phyloP scores from a whole-genome alignment of 2,113 vertebrate species.

The Syngnathus typhle region DNA sequence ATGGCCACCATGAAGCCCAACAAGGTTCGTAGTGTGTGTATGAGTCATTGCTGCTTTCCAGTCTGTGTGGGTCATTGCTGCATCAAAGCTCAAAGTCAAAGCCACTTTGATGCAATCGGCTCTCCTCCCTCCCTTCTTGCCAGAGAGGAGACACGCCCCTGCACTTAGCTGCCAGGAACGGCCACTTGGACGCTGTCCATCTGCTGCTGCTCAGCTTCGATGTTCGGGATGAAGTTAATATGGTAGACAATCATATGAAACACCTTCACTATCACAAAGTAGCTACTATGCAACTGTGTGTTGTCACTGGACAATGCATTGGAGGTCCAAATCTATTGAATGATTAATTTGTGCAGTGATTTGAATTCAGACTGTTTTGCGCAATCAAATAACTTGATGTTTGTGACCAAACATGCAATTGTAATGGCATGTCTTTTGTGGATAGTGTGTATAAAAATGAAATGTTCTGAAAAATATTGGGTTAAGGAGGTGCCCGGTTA shows the following conservation, averaged over 20 bases:
- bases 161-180: constrained; percentile 80
- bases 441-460: no score
- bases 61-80: constrained; percentile 25
- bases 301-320: constrained; percentile 29
- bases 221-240: constrained; percentile 75
- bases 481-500: no score
- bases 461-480: no score
- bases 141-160: constrained; percentile 84
- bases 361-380: not conserved
- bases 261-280: constrained; percentile 28
- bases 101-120: constrained; percentile 44
- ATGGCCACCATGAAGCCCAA: constrained; percentile 80
- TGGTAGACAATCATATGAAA: constrained; percentile 66
- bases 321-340: constrained; percentile 16
- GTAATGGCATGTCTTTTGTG: not conserved
- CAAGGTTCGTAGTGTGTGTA: constrained; percentile 61
- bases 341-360: constrained; percentile 7
- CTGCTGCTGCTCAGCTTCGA: constrained; percentile 75
- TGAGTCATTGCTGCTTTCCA: not conserved
- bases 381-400: not conserved
- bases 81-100: constrained; percentile 44
- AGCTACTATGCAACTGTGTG: constrained; percentile 27
- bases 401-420: not conserved
- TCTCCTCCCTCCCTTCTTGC: constrained; percentile 39
- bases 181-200: constrained; percentile 68